Evolutionary conservation across 2,113 vertebrate species (phyloP).

Genomic region (Ictidomys tridecemlineatus): DNA sequence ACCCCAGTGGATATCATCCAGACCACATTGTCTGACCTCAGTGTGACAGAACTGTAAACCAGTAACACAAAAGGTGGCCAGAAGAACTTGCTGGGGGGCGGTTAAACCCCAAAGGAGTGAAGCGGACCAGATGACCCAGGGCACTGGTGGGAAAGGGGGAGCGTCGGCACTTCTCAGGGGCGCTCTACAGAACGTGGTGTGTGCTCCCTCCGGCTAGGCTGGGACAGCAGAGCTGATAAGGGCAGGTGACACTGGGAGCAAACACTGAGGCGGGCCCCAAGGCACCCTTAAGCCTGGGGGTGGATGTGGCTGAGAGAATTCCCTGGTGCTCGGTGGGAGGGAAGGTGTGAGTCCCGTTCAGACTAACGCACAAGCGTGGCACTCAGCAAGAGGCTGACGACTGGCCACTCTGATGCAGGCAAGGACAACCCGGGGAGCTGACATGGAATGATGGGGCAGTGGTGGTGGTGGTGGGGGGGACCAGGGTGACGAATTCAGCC

Average conservation of each 20-base stretch:
- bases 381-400: neutral
- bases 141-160: neutral
- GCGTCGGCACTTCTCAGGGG: accelerated
- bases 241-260: accelerated
- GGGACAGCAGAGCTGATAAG: accelerated
- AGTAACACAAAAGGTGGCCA: neutral
- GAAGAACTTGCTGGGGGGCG: neutral
- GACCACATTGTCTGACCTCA: neutral
- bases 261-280: too few relatives aligned
- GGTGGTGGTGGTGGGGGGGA: too few relatives aligned
- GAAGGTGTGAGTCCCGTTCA: accelerated
- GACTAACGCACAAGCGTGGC: neutral
- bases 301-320: neutral
- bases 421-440: neutral
- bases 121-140: neutral
- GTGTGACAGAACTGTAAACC: neutral
- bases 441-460: neutral
- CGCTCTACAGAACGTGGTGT: accelerated
- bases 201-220: accelerated
- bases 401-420: neutral
- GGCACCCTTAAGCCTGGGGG: accelerated
- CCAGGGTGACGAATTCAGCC: neutral
- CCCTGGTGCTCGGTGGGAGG: neutral
- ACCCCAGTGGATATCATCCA: neutral
- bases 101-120: neutral